Evolutionary conservation across 2,888 invertebrate genomes (phyloP).

Genomic region (Mellilla xanthometata): DNA sequence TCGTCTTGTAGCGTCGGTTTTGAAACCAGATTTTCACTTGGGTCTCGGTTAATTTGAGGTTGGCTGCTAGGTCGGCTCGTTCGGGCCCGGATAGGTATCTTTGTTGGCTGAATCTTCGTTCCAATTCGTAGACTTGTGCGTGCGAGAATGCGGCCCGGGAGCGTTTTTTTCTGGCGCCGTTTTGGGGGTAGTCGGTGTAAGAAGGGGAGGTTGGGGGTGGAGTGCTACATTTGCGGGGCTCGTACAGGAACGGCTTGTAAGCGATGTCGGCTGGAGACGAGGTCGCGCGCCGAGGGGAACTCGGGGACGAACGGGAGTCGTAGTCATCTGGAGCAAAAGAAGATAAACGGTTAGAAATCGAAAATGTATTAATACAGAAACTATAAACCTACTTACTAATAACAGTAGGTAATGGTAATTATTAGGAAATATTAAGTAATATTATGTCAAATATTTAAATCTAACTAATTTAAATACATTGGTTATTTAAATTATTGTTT

Average conservation of each 20-base stretch:
- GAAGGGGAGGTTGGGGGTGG: constrained; percentile 63
- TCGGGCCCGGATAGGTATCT: constrained; percentile 97
- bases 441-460: too few relatives aligned
- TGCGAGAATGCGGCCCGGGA: constrained; percentile 98
- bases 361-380: neutral
- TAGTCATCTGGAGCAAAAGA: constrained; percentile 78
- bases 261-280: constrained; percentile 73
- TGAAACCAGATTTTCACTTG: constrained; percentile 94
- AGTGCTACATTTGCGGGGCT: constrained; percentile 58
- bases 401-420: too few relatives aligned
- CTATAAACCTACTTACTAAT: too few relatives aligned
- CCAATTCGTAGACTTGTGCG: constrained; percentile 96
- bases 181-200: constrained; percentile 71
- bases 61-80: constrained; percentile 93
- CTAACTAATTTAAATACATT: too few relatives aligned
- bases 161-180: constrained; percentile 91
- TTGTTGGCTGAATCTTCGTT: constrained; percentile 95
- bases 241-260: constrained; percentile 74
- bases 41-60: constrained; percentile 94
- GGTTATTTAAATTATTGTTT: too few relatives aligned
- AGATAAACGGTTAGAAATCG: too few relatives aligned
- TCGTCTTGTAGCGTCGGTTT: constrained; percentile 95
- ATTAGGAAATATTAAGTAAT: too few relatives aligned
- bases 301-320: constrained; percentile 74
- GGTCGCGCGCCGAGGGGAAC: constrained; percentile 61